These are phyloP conservation scores for Lumbricus terrestris DNA, from an alignment of 2,888 invertebrate genomes.

Conservation along the genomic window DNA sequence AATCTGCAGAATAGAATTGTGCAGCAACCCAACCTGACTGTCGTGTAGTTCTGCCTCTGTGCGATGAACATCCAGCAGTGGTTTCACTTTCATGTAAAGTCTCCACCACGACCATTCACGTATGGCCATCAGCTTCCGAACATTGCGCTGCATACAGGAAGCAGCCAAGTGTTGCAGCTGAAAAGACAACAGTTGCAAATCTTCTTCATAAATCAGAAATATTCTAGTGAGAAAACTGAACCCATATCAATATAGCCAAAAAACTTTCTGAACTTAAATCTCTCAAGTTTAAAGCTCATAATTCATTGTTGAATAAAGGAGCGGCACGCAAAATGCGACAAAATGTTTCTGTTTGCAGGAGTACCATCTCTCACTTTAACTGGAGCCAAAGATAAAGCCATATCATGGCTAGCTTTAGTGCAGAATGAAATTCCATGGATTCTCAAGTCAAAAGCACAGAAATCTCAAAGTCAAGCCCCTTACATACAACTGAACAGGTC, in stretches of 20 bases:
- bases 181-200: not conserved
- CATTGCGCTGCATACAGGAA: constrained; percentile 89
- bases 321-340: no score
- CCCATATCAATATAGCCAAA: not conserved
- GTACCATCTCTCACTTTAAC: not conserved
- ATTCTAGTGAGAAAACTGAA: not conserved
- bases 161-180: constrained; percentile 81
- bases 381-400: not conserved
- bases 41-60: constrained; percentile 87
- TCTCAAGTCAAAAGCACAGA: not conserved
- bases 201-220: not conserved
- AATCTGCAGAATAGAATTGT: not conserved
- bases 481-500: no score
- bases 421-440: not conserved
- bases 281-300: not conserved
- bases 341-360: no score
- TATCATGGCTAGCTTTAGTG: not conserved
- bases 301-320: no score
- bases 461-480: no score
- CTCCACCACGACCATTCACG: constrained; percentile 98
- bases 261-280: not conserved
- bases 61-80: constrained; percentile 82
- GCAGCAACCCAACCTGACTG: constrained; percentile 68
- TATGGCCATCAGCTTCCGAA: constrained; percentile 84
- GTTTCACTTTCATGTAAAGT: constrained; percentile 81